These are phyloP conservation scores for Carcharodon carcharias DNA, from an alignment of 2,797 vertebrate genomes.

Conservation along the genomic window DNA sequence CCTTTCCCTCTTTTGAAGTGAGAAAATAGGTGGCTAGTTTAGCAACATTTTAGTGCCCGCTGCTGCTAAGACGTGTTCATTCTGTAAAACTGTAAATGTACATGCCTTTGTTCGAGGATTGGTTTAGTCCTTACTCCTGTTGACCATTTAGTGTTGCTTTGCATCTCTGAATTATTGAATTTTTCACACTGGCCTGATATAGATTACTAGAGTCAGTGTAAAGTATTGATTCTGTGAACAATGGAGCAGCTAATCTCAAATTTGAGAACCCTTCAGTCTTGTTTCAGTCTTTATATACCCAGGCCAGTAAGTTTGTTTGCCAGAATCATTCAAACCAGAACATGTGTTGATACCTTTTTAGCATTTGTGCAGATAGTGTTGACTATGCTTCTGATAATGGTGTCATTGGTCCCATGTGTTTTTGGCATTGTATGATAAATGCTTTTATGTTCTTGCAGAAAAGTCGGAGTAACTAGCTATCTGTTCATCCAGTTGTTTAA, in stretches of 20 bases:
- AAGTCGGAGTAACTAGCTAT: neutral
- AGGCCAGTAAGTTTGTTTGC: neutral
- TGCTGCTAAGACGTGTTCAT: neutral
- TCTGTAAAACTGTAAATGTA: neutral
- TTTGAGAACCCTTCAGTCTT: neutral
- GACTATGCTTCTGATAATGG: neutral
- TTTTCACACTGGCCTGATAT: neutral
- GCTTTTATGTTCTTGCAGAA: neutral
- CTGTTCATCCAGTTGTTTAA: neutral
- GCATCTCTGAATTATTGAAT: neutral
- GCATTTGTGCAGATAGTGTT: neutral
- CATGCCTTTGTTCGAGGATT: neutral
- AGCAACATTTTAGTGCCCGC: too few species aligned
- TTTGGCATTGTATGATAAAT: neutral
- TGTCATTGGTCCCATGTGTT: neutral
- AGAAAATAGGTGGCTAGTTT: neutral
- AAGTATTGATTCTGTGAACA: neutral
- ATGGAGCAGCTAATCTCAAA: neutral
- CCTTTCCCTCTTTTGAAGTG: neutral
- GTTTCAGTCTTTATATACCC: neutral
- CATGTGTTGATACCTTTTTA: neutral
- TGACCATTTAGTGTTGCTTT: neutral
- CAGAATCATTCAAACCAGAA: neutral
- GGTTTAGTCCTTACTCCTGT: too few species aligned
- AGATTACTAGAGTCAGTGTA: neutral